Conservation (phyloP, 2,113 vertebrate genomes). For the Poeciliopsis occidentalis region DNA sequence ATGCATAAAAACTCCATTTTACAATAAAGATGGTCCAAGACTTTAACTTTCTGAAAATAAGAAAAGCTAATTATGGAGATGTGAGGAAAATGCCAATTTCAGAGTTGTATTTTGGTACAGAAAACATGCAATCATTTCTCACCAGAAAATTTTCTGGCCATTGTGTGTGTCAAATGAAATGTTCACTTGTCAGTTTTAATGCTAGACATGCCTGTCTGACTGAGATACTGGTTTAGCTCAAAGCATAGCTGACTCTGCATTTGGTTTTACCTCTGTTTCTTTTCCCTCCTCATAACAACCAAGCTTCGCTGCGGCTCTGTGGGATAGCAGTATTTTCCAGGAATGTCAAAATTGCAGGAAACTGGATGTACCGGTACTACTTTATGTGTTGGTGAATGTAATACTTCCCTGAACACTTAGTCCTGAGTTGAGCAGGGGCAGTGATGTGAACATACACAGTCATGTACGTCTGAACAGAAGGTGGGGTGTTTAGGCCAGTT, state of each 20-base stretch:
- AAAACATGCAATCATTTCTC: conserved; percentile 56
- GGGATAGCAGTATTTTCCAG: conserved; percentile 71
- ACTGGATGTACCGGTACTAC: conserved; percentile 74
- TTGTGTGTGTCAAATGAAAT: conserved; percentile 56
- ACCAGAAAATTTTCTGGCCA: conserved; percentile 48
- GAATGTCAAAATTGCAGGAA: conserved; percentile 77
- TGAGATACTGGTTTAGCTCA: conserved; percentile 45
- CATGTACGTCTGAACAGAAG: conserved; percentile 68
- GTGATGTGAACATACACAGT: conserved; percentile 63
- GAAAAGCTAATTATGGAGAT: conserved; percentile 31
- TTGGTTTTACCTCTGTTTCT: conserved; percentile 58
- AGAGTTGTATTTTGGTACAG: conserved; percentile 43
- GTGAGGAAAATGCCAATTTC: conserved; percentile 37
- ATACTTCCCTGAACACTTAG: conserved; percentile 75
- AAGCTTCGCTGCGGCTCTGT: conserved; percentile 59
- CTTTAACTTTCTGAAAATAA: conserved; percentile 24
- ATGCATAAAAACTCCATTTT: conserved; percentile 1
- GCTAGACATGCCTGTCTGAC: conserved; percentile 40
- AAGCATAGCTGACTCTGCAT: conserved; percentile 57
- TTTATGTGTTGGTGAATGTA: conserved; percentile 78
- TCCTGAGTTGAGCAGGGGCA: conserved; percentile 57
- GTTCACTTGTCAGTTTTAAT: conserved; percentile 68
- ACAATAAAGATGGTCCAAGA: conserved; percentile 8
- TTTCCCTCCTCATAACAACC: conserved; percentile 60
- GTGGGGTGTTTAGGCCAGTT: conserved; percentile 71